Percentiles rank a stretch among this genome's conserved stretches.
These are phyloP conservation scores for sheep (Ovis aries) DNA, from an alignment of 2,113 vertebrate species.

Conservation along the genomic window ARS-UI_Ramb_v3.0 NC_056063.1:18603501-18604000, in stretches of 20 bases:
- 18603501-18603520: constrained; percentile 91
- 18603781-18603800: neutral
- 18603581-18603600: constrained; percentile 73
- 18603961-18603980: neutral
- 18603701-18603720: neutral
- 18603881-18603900: neutral
- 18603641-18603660: neutral
- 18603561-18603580: constrained; percentile 96
- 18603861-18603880: neutral
- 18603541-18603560: constrained; percentile 98
- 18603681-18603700: neutral
- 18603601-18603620: constrained; percentile 61
- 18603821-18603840: neutral
- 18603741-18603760: too few relatives aligned
- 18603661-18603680: neutral
- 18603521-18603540: constrained; percentile 95
- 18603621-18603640: neutral
- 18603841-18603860: neutral
- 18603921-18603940: neutral
- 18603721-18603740: neutral
- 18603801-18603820: neutral
- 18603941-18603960: neutral
- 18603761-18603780: neutral
- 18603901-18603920: neutral
- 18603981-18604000: neutral